Evolutionary conservation across 2,888 invertebrate species (phyloP).

Genomic region (Eucera pruinosa): DNA sequence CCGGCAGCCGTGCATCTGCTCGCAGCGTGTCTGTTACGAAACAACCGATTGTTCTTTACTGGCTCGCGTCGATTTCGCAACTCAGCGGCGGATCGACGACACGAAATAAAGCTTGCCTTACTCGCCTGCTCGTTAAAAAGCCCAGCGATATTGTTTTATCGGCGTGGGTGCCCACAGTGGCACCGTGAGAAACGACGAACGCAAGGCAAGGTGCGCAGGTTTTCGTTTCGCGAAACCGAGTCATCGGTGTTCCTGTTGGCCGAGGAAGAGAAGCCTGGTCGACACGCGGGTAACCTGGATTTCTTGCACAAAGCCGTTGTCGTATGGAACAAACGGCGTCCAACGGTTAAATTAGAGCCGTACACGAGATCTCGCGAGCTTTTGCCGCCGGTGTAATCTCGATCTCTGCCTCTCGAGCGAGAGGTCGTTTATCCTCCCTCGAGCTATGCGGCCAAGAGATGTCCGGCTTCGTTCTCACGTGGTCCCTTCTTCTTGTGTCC

Average conservation of each 20-base stretch:
- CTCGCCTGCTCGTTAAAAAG: slow-evolving; percentile 27
- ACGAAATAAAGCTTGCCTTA: slow-evolving; percentile 28
- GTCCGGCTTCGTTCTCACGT: slow-evolving; percentile 67
- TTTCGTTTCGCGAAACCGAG: neutral
- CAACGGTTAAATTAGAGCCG: slow-evolving; percentile 67
- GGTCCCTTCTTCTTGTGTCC: slow-evolving; percentile 28
- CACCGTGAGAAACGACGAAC: slow-evolving; percentile 58
- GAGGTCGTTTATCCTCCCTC: slow-evolving; percentile 70
- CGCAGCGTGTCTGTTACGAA: slow-evolving; percentile 52
- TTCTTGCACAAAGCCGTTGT: slow-evolving; percentile 57
- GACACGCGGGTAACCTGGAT: slow-evolving; percentile 60
- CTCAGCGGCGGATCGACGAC: slow-evolving; percentile 36
- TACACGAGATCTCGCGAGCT: slow-evolving; percentile 64
- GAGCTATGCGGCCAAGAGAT: slow-evolving; percentile 60
- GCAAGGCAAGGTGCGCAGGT: neutral
- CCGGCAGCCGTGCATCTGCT: slow-evolving; percentile 41
- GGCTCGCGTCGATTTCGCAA: slow-evolving; percentile 39
- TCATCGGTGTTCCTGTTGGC: neutral
- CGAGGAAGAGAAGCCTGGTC: neutral
- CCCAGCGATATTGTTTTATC: slow-evolving; percentile 48
- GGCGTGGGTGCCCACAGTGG: slow-evolving; percentile 43
- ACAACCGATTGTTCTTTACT: slow-evolving; percentile 48
- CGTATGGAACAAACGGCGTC: slow-evolving; percentile 53
- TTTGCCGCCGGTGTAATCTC: slow-evolving; percentile 64
- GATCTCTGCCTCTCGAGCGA: slow-evolving; percentile 57